Base-by-base conservation (phyloP, 2,113 vertebrate species). In the Rostratula benghalensis region DNA sequence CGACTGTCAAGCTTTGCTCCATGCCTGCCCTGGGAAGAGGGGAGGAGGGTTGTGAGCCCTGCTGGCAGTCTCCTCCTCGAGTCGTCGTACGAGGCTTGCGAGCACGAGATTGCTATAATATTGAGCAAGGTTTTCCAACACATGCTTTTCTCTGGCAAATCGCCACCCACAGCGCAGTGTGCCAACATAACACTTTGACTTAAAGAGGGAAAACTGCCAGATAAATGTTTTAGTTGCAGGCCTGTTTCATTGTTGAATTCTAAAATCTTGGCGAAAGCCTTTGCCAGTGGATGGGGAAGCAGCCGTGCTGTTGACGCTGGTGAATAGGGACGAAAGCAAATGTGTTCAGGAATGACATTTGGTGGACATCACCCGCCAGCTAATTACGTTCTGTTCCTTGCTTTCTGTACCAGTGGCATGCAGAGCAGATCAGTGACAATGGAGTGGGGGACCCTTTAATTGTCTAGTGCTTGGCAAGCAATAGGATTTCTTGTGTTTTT, bases 121-220 rank as follows among this genome's bases (percentile, higher is more conserved):
- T 96, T 97, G 98, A 98, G 73, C 97, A 97, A 97, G 98, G 97
- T 98, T 98, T 98, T 97, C 97, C 97, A 98, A 97, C 97, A 98
- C 98, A 98, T 98, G 98, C 98, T 97, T 96, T 97, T 90, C 94
- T 77, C 90, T 98, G 98, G 98, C 98, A 98, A 98, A 97, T 97
- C 97, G 97, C 98, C 98, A 98, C 97, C 97, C 95, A 95, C 95
- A 87, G 96, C 65, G 53, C 97, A 73, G 88, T 93, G 97, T 98
- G 98, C 98, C 98, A 98, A 97, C 98, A 98, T 98, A 97, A 98
- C 98, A 98, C 98, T 98, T 98, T 98, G 97, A 98, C 98, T 98
- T 98, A 98, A 98, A 98, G 98, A 98, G 97, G 98, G 98, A 98
- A 98, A 98, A 98, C 98, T 98, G 98, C 98, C 98, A 98, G 98